phyloP scores from a whole-genome alignment of 1,140 invertebrate species.

The Dendroctonus valens region DNA sequence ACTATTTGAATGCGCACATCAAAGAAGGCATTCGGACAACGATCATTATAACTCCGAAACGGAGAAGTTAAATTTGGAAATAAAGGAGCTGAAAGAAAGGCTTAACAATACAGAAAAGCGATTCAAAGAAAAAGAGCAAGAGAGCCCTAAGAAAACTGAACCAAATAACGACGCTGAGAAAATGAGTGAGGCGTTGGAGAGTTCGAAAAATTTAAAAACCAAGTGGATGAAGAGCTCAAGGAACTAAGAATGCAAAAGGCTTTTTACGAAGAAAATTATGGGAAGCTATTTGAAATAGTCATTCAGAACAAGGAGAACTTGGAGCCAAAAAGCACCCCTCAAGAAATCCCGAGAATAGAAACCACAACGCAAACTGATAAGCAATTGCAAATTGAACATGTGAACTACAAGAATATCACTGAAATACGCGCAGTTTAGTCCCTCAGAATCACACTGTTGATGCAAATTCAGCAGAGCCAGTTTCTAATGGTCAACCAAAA shows the following conservation, averaged over 20 bases:
- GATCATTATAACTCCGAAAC: slow-evolving; percentile 51
- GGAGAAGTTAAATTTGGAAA: slow-evolving; percentile 58
- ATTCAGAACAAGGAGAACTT: slow-evolving; percentile 32
- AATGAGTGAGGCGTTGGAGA: slow-evolving; percentile 40
- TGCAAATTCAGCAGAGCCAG: slow-evolving; percentile 20
- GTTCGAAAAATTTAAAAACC: slow-evolving; percentile 44
- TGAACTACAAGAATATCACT: slow-evolving; percentile 13
- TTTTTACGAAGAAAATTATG: slow-evolving; percentile 45
- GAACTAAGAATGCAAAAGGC: slow-evolving; percentile 41
- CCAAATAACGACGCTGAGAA: slow-evolving; percentile 26
- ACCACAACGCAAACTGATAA: slow-evolving; percentile 38
- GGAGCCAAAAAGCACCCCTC: slow-evolving; percentile 17
- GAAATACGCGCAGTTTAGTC: slow-evolving; percentile 17
- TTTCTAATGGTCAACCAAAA: not conserved
- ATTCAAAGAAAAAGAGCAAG: slow-evolving; percentile 40
- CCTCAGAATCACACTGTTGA: not conserved
- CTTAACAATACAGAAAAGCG: slow-evolving; percentile 57
- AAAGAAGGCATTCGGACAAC: slow-evolving; percentile 50
- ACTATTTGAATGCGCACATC: slow-evolving; percentile 58
- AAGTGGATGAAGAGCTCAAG: slow-evolving; percentile 45
- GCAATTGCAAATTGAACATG: slow-evolving; percentile 27
- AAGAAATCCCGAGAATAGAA: slow-evolving; percentile 22
- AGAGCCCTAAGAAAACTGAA: slow-evolving; percentile 27
- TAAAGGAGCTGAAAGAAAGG: slow-evolving; percentile 59
- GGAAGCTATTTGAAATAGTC: slow-evolving; percentile 42